Conservation (phyloP, 2,113 vertebrate genomes). For the Gadus macrocephalus region DNA sequence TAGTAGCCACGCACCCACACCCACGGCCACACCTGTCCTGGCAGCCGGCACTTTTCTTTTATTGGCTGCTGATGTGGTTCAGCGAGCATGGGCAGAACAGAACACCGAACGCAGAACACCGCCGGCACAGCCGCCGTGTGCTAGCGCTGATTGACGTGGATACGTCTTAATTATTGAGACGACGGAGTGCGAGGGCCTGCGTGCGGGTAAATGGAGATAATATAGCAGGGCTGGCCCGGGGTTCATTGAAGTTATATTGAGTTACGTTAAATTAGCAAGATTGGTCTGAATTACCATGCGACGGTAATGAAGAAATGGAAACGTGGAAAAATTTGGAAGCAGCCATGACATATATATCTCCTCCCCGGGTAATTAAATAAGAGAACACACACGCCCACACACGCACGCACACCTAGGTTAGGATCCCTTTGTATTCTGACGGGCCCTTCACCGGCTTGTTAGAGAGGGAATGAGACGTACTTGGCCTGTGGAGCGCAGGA, state of each 20-base stretch:
- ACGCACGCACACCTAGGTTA: neutral
- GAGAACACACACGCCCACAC: constrained; percentile 49
- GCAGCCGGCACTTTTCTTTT: constrained; percentile 41
- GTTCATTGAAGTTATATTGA: constrained; percentile 72
- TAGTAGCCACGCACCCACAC: neutral
- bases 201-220: constrained; percentile 62
- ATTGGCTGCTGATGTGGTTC: constrained; percentile 50
- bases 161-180: constrained; percentile 69
- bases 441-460: constrained; percentile 31
- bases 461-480: constrained; percentile 33
- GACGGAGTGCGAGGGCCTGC: constrained; percentile 35
- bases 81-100: constrained; percentile 32
- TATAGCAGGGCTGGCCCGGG: constrained; percentile 46
- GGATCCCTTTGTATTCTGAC: constrained; percentile 41
- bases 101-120: constrained; percentile 31
- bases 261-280: constrained; percentile 61
- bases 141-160: constrained; percentile 57
- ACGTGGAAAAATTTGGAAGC: constrained; percentile 31
- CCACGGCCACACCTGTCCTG: constrained; percentile 36
- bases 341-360: constrained; percentile 41
- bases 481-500: constrained; percentile 23
- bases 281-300: constrained; percentile 58
- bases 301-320: constrained; percentile 52
- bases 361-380: constrained; percentile 57
- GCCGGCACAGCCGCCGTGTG: constrained; percentile 21